Conservation (phyloP, 1,140 invertebrate species). For the Philaenus spumarius region DNA sequence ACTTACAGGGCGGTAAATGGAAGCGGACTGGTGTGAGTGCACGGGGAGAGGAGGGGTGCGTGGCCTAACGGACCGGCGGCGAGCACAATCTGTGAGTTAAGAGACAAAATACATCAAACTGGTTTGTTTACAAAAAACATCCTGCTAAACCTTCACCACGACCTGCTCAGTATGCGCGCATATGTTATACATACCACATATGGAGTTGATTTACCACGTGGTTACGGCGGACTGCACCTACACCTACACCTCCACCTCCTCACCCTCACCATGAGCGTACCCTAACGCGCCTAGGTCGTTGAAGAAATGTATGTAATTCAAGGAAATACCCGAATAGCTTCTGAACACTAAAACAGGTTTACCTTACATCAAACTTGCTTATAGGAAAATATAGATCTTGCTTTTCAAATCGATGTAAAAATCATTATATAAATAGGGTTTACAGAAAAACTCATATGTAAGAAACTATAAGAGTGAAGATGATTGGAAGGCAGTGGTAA, state of each 20-base stretch:
- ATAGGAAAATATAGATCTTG: too few species aligned
- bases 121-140: constrained; percentile 3
- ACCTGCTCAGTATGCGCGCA: constrained; percentile 1
- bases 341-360: too few species aligned
- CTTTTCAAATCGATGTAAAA: too few species aligned
- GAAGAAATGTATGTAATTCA: too few species aligned
- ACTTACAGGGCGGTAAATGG: background rate
- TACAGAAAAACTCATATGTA: too few species aligned
- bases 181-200: background rate
- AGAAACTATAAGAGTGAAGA: too few species aligned
- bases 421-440: too few species aligned
- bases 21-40: background rate
- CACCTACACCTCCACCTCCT: constrained; percentile 3
- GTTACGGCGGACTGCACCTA: background rate
- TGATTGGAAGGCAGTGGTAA: too few species aligned
- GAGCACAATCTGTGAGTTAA: background rate
- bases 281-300: too few species aligned
- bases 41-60: background rate
- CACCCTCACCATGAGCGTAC: constrained; percentile 1
- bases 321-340: too few species aligned
- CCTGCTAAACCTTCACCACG: constrained; percentile 1
- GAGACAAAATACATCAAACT: background rate
- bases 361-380: too few species aligned
- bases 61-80: background rate
- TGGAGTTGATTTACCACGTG: background rate